These are phyloP conservation scores for Capitulum mitella DNA, from an alignment of 2,888 invertebrate genomes.

Conservation along the genomic window DNA sequence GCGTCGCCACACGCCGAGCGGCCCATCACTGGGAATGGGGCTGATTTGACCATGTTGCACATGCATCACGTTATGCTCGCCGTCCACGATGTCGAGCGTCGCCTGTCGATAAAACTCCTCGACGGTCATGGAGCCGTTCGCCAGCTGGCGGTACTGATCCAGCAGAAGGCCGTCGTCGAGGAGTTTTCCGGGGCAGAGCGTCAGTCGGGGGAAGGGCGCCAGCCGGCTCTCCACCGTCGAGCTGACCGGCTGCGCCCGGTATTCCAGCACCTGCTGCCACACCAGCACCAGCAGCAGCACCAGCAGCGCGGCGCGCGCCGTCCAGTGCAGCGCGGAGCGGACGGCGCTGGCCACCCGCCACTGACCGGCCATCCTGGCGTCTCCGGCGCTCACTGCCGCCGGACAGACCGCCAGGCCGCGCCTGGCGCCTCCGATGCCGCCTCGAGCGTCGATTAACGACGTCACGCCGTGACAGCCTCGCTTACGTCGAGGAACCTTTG, in stretches of 20 bases:
- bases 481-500: too few species aligned
- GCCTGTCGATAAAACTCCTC: background rate
- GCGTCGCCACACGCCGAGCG: background rate
- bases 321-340: slow-evolving; percentile 33
- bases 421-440: too few species aligned
- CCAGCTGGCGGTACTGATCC: background rate
- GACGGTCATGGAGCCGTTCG: background rate
- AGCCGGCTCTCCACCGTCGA: background rate
- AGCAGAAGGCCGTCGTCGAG: background rate
- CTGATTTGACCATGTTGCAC: too few species aligned
- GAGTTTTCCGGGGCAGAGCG: background rate
- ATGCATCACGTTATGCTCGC: too few species aligned
- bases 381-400: too few species aligned
- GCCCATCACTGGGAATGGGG: background rate
- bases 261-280: background rate
- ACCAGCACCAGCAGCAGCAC: slow-evolving; percentile 26
- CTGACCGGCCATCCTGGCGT: too few species aligned
- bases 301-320: slow-evolving; percentile 28
- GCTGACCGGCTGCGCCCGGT: background rate
- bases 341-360: too few species aligned
- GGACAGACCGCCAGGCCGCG: too few species aligned
- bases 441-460: too few species aligned
- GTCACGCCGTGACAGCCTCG: too few species aligned
- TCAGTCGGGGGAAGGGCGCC: background rate
- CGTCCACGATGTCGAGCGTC: background rate